Evolutionary conservation across 2,888 invertebrate genomes (phyloP).

Genomic region (Pedicia rivosa): DNA sequence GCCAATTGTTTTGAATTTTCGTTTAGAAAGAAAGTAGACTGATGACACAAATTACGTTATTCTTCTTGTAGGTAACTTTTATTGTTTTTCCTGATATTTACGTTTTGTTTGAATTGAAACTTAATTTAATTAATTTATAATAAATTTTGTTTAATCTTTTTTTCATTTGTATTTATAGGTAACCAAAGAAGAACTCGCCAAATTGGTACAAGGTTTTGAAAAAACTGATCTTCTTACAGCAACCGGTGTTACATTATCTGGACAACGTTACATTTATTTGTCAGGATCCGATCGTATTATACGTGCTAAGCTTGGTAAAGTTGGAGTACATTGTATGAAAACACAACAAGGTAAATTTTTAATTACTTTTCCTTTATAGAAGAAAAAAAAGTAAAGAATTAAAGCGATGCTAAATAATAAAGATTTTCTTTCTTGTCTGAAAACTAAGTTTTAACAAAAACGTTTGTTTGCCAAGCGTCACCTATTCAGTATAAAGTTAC

Average conservation of each 20-base stretch:
- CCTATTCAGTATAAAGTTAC: too few species aligned
- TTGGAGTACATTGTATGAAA: slow-evolving; percentile 93
- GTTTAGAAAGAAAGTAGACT: too few species aligned
- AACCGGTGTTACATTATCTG: slow-evolving; percentile 81
- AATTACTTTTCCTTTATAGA: background rate
- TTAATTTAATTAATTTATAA: too few species aligned
- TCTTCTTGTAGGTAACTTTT: too few species aligned
- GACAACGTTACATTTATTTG: slow-evolving; percentile 86
- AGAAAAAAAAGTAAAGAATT: too few species aligned
- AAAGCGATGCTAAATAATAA: background rate
- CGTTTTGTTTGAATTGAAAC: too few species aligned
- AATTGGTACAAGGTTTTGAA: slow-evolving; percentile 79
- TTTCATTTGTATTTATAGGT: slow-evolving; percentile 48
- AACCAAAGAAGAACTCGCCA: slow-evolving; percentile 80
- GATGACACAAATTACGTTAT: too few species aligned
- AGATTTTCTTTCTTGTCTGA: background rate
- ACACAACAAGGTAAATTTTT: slow-evolving; percentile 65
- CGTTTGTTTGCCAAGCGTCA: too few species aligned
- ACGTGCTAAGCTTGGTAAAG: slow-evolving; percentile 85
- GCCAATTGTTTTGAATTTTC: too few species aligned
- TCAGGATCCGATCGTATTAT: slow-evolving; percentile 88
- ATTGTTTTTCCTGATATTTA: too few species aligned
- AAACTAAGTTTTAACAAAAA: too few species aligned
- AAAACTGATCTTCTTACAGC: slow-evolving; percentile 80
- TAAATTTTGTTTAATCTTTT: too few species aligned